Base-by-base conservation (phyloP, 2,797 vertebrate genomes). In the Distichodus sexfasciatus region DNA sequence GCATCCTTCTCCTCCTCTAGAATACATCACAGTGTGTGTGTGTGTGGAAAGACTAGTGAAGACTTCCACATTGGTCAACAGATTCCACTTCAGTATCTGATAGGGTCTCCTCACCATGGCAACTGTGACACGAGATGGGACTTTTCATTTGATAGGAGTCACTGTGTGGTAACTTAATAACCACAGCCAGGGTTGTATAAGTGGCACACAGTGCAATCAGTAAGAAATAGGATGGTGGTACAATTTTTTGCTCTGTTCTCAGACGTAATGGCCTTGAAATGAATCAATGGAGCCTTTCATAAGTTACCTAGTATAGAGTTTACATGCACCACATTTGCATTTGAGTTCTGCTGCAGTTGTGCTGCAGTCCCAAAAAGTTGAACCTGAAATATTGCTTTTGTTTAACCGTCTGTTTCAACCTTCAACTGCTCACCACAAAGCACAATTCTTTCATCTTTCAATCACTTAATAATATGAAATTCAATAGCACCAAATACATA, bases 131-230 rank as follows among this genome's bases (percentile, higher is more conserved):
- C 24, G 62, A 77, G 69, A 76, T 51, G 51, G 47, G 38, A 70
- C 82, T 43, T 64, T 86, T 82, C 83, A 88, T 76, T 71, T 69
- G 82, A 88, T 82, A 78, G 70, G 75, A 74, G 60, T 69, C 57
- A 66, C 58, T 26, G 6, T 15, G 47, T 29, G 63, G 86, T 84
- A 89, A 91, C 85, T 57, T 73, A 80, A 89, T 83, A 80, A 82
- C 79, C 65, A 55, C 21, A 8, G 33, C 57, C 40, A 58, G 36
- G 31, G 33, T 40, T 29, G 47, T 31, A 10, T 36, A 21, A 24
- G 21, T 38, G 48, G 7, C 17, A 26, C n/a, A 63, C 5, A 21
- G 44, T 36, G 15, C n/a, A 19, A 31, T 8, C 26, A 21, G 9
- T 66, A 8, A 14, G 41, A 24, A 46, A n/a, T 3, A 10, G n/a